phyloP scores from a whole-genome alignment of 1,140 invertebrate species.

The Trachymyrmex cornetzi region DNA sequence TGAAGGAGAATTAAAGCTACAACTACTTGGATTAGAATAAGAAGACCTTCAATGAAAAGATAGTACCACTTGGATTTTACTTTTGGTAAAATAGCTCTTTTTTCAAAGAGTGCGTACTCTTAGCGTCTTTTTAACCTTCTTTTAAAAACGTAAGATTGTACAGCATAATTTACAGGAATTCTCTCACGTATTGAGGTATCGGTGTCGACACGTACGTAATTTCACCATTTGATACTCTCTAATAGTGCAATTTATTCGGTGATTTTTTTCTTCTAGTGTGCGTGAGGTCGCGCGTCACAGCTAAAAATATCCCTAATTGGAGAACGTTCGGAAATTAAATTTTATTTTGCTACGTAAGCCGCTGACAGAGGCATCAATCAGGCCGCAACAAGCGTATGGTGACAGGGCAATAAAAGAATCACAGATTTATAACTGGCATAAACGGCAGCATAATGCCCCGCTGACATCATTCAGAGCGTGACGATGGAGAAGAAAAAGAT shows the following conservation, averaged over 20 bases:
- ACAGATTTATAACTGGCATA: slow-evolving; percentile 23
- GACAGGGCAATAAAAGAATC: slow-evolving; percentile 20
- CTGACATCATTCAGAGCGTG: slow-evolving; percentile 25
- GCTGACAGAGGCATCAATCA: slow-evolving; percentile 28
- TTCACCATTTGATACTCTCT: neutral
- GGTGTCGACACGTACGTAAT: neutral
- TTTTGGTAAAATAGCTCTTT: no score
- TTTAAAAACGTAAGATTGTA: no score
- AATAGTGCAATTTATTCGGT: neutral
- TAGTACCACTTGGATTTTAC: no score
- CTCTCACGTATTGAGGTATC: neutral
- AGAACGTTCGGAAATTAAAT: slow-evolving; percentile 9
- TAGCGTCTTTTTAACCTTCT: no score
- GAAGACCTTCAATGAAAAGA: no score
- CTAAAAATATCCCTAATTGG: slow-evolving; percentile 18
- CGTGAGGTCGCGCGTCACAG: slow-evolving; percentile 1
- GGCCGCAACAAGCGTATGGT: neutral
- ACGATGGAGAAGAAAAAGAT: neutral
- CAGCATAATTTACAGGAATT: neutral
- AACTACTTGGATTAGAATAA: no score
- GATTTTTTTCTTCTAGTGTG: slow-evolving; percentile 1
- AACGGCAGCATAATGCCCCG: slow-evolving; percentile 1
- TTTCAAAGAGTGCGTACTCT: no score
- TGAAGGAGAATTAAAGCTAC: no score
- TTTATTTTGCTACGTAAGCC: slow-evolving; percentile 23